These are phyloP conservation scores for Rachycentron canadum DNA, from an alignment of 2,797 vertebrate species.

Conservation along the genomic window DNA sequence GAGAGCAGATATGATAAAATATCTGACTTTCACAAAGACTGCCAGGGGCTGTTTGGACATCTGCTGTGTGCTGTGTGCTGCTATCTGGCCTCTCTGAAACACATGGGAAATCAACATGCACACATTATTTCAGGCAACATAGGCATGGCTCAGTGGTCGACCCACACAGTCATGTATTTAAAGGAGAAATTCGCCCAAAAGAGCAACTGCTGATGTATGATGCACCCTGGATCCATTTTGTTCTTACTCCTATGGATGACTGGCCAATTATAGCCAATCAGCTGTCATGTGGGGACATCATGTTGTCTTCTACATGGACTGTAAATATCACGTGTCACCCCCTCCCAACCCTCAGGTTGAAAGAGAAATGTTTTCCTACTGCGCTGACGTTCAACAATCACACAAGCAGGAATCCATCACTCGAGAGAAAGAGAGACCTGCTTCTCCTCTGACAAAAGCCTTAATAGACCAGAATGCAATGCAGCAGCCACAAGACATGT, in stretches of 20 bases:
- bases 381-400: slow-evolving; percentile 15
- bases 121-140: slow-evolving; percentile 50
- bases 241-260: slow-evolving; percentile 1
- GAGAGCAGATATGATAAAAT: slow-evolving; percentile 67
- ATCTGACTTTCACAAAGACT: slow-evolving; percentile 59
- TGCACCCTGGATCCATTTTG: slow-evolving; percentile 3
- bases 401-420: slow-evolving; percentile 21
- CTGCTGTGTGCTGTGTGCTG: slow-evolving; percentile 66
- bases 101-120: slow-evolving; percentile 62
- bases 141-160: slow-evolving; percentile 14
- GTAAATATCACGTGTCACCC: slow-evolving; percentile 27
- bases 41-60: slow-evolving; percentile 79
- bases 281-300: slow-evolving; percentile 2
- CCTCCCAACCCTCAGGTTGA: not conserved
- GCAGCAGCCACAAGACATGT: slow-evolving; percentile 42
- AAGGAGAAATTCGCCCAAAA: slow-evolving; percentile 20
- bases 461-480: slow-evolving; percentile 32
- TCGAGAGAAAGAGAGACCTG: slow-evolving; percentile 11
- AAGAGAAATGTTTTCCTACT: slow-evolving; percentile 24
- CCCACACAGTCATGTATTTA: slow-evolving; percentile 38
- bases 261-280: slow-evolving; percentile 30
- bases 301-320: slow-evolving; percentile 9
- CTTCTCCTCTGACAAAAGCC: slow-evolving; percentile 18
- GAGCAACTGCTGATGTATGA: not conserved
- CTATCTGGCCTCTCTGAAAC: slow-evolving; percentile 47